Conservation (phyloP, 2,797 vertebrate genomes). For the Sebastes umbrosus region DNA sequence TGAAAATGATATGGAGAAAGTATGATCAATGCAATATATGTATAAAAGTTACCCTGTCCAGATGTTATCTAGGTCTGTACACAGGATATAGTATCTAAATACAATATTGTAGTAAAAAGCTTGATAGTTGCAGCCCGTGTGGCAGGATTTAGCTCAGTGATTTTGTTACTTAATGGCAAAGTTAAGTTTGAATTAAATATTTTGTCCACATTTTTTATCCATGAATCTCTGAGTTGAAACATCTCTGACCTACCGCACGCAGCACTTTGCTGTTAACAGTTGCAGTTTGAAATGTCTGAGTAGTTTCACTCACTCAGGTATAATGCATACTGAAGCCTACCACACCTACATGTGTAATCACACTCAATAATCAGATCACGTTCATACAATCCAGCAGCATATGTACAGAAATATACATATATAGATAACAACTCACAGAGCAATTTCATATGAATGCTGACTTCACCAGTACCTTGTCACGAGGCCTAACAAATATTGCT, state of each 20-base stretch:
- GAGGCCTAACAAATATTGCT: neutral
- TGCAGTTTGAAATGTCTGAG: slow-evolving; percentile 44
- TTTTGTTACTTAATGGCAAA: slow-evolving; percentile 20
- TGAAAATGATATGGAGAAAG: neutral
- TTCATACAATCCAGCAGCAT: neutral
- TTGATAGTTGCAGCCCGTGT: neutral
- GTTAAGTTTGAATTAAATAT: slow-evolving; percentile 34
- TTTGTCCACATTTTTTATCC: neutral
- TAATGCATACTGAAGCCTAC: slow-evolving; percentile 27
- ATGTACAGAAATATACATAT: neutral
- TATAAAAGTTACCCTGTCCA: neutral
- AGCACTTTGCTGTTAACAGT: slow-evolving; percentile 47
- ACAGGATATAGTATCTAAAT: neutral
- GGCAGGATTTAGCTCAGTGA: neutral
- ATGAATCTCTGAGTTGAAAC: slow-evolving; percentile 16
- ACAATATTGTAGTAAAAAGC: neutral
- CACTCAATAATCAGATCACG: neutral
- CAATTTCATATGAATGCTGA: neutral
- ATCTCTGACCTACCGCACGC: slow-evolving; percentile 22
- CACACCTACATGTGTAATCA: neutral
- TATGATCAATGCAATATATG: neutral
- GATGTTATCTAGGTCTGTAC: neutral
- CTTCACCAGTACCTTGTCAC: neutral
- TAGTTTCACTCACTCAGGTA: slow-evolving; percentile 19
- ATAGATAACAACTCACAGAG: neutral